Base-by-base conservation (phyloP, 2,888 invertebrate genomes). In the Xestobium rufovillosum region DNA sequence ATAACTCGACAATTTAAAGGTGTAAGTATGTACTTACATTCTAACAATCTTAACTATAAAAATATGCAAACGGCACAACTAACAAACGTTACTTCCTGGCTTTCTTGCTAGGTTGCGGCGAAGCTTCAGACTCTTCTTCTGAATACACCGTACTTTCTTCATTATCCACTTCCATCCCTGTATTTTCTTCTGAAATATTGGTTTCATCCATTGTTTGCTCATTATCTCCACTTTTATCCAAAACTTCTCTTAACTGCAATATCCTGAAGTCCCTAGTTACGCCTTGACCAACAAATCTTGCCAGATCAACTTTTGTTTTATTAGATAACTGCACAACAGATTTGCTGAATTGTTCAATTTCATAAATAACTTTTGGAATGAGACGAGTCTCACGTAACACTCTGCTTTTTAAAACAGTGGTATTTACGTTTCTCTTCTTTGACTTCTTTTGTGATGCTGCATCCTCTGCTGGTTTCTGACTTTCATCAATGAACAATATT, bases 301-400 rank as follows among this genome's bases (percentile, higher is more conserved):
- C 52, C 38, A 73, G 50, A 55, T 66, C 64, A 31, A 76, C 74
- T 59, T 74, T 72, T 2, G 74, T 74, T 49, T 75, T 78, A 35
- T 68, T 73, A 1, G 72, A 69, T n/a, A 80, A 66, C 39, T 73
- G 50, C 41, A 74, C 68, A 23, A 79, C 68, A 34, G 69, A 67
- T 49, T 73, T 75, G 47, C 69, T 69, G 55, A 79, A 80, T 50
- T 72, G 72, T 57, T 82, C 82, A 2, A 76, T 72, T 51, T 76
- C 78, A 29, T 72, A 68, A 34, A 82, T 73, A 1, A 80, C 70
- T 31, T 73, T 71, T 4, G 82, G 82, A 49, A 81, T 76, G 12
- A 71, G 65, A 48, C 72, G 72, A 0, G 77, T 77, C 56, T 80
- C 76, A 17, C 71, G 69, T 27, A 76, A 57, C 31, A 78, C 72